A percentile compares a stretch with the other conserved stretches of the same genome.
phyloP scores from a whole-genome alignment of 2,797 vertebrate genomes.

The Fringilla coelebs region DNA sequence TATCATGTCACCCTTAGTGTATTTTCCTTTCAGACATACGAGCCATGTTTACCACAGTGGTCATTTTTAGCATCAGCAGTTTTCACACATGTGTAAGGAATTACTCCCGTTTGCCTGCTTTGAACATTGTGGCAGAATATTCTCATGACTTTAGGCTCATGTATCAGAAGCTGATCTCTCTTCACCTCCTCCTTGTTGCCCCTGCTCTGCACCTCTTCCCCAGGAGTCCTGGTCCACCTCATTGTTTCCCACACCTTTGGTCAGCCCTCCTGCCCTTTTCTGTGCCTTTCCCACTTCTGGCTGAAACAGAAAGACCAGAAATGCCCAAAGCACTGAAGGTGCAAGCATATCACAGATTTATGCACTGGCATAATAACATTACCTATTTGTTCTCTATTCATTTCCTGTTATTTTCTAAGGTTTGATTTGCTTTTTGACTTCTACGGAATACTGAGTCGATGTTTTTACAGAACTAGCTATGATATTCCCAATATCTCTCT shows the following conservation, averaged over 20 bases:
- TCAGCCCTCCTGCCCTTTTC: background rate
- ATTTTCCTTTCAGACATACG: background rate
- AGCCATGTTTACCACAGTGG: background rate
- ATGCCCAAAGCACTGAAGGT: background rate
- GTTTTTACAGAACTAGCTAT: background rate
- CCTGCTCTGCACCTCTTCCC: background rate
- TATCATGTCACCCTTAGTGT: background rate
- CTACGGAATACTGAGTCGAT: background rate
- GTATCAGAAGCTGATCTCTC: background rate
- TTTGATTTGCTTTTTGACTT: slow-evolving; percentile 20
- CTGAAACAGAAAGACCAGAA: background rate
- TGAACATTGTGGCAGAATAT: background rate
- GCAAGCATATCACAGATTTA: background rate
- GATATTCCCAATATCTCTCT: background rate
- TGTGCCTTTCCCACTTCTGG: background rate
- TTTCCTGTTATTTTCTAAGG: background rate
- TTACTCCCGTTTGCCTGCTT: background rate
- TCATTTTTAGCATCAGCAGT: background rate
- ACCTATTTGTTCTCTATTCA: background rate
- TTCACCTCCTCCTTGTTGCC: background rate
- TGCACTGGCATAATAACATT: background rate
- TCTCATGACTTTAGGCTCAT: background rate
- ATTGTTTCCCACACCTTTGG: background rate
- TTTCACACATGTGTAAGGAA: background rate
- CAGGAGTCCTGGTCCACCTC: background rate